phyloP scores from a whole-genome alignment of 2,888 invertebrate genomes.

The Monopis laevigella region DNA sequence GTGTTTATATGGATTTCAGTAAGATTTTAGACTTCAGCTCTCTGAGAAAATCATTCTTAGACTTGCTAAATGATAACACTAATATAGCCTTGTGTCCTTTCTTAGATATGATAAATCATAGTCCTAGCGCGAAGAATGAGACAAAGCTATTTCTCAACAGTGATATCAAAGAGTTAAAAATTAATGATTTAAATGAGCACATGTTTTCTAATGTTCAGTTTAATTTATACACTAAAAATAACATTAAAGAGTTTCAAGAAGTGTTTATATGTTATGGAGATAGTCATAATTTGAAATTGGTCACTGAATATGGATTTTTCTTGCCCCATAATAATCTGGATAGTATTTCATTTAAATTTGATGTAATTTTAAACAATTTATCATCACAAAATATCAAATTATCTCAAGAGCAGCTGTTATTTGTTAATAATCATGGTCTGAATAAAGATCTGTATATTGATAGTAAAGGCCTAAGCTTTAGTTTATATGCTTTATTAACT shows the following conservation, averaged over 20 bases:
- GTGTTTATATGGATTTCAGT: constrained; percentile 75
- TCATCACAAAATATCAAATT: constrained; percentile 36
- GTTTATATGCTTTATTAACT: constrained; percentile 63
- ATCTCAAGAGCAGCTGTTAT: constrained; percentile 69
- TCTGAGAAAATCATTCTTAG: constrained; percentile 40
- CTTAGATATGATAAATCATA: constrained; percentile 91
- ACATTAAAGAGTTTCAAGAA: constrained; percentile 73
- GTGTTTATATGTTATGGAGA: constrained; percentile 91
- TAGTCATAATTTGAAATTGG: constrained; percentile 82
- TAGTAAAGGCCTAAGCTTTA: constrained; percentile 71
- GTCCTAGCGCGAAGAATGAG: constrained; percentile 68
- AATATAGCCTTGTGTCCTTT: constrained; percentile 85
- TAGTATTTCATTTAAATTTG: constrained; percentile 68
- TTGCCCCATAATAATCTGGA: constrained; percentile 75
- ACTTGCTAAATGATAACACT: constrained; percentile 65
- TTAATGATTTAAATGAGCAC: constrained; percentile 33
- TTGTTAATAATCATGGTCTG: constrained; percentile 70
- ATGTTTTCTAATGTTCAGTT: constrained; percentile 48
- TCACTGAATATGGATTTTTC: constrained; percentile 89
- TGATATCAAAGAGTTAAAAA: constrained; percentile 34
- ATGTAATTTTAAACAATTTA: constrained; percentile 56
- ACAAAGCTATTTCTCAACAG: constrained; percentile 44
- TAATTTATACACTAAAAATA: constrained; percentile 55
- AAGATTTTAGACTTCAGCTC: constrained; percentile 51
- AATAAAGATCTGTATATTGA: constrained; percentile 71